Conservation (phyloP, 2,888 invertebrate species). For the Drosophila paramelanica region DNA sequence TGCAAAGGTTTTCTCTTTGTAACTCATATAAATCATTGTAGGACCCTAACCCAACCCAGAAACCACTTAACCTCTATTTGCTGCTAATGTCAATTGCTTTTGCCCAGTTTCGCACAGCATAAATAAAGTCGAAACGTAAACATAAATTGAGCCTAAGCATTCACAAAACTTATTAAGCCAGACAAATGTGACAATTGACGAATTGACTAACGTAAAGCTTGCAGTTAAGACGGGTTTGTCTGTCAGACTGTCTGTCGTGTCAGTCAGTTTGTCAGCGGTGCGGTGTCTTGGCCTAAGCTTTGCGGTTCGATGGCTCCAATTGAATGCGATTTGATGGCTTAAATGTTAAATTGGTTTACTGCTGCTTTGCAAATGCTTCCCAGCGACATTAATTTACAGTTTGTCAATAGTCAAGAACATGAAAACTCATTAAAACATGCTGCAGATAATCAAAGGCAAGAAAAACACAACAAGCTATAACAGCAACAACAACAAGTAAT, state of each 20-base stretch:
- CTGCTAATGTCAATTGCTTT: slow-evolving; percentile 30
- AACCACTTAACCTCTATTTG: slow-evolving; percentile 55
- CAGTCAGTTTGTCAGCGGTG: slow-evolving; percentile 8
- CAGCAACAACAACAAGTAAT: slow-evolving; percentile 11
- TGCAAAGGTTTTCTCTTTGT: slow-evolving; percentile 6
- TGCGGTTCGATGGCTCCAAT: slow-evolving; percentile 43
- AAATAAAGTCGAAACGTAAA: slow-evolving; percentile 52
- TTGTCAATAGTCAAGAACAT: slow-evolving; percentile 67
- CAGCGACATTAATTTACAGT: slow-evolving; percentile 73
- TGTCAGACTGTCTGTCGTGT: slow-evolving; percentile 11
- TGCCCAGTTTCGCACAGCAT: slow-evolving; percentile 18
- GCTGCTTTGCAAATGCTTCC: slow-evolving; percentile 55
- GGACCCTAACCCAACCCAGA: slow-evolving; percentile 43
- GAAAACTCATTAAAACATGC: slow-evolving; percentile 64
- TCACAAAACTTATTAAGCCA: slow-evolving; percentile 68
- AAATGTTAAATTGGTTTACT: slow-evolving; percentile 64
- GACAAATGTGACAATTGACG: slow-evolving; percentile 77
- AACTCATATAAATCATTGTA: slow-evolving; percentile 27
- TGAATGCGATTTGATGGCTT: slow-evolving; percentile 43
- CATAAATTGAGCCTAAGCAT: slow-evolving; percentile 70
- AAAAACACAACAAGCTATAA: slow-evolving; percentile 15
- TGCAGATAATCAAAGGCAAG: slow-evolving; percentile 49
- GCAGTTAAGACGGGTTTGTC: slow-evolving; percentile 16
- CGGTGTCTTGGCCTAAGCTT: slow-evolving; percentile 17
- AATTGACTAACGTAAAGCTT: slow-evolving; percentile 48